These are phyloP conservation scores for Meloidogyne floridensis DNA, from an alignment of 1,140 invertebrate genomes.

Conservation along the genomic window DNA sequence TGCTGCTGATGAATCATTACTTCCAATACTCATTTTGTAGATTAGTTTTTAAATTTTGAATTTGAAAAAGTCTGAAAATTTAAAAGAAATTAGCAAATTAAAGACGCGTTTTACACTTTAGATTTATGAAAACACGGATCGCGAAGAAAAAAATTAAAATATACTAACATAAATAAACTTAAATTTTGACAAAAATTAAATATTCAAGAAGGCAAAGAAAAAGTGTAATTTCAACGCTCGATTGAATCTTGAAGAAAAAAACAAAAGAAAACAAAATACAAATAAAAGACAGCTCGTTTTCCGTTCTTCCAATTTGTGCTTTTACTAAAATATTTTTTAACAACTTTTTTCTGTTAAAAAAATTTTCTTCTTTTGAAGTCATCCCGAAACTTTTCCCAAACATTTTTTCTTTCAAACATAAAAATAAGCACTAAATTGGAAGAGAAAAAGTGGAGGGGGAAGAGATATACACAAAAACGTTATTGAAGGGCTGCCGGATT, in stretches of 20 bases:
- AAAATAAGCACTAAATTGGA: background rate
- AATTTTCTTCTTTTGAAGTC: background rate
- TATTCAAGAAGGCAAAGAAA: too few relatives aligned
- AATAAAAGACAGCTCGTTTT: too few relatives aligned
- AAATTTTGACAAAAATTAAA: too few relatives aligned
- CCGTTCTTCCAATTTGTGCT: constrained; percentile 2
- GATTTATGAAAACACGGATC: background rate
- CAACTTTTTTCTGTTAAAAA: background rate
- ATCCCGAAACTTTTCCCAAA: too few relatives aligned
- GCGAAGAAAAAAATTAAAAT: background rate
- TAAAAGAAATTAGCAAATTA: background rate
- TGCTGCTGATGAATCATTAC: background rate
- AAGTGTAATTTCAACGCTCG: too few relatives aligned
- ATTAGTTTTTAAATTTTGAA: background rate
- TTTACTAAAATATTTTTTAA: background rate
- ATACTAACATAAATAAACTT: too few relatives aligned
- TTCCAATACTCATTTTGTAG: background rate
- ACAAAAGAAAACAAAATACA: too few relatives aligned
- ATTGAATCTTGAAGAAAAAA: too few relatives aligned
- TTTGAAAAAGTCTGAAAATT: background rate
- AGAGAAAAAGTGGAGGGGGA: background rate
- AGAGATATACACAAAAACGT: background rate
- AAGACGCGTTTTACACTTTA: background rate
- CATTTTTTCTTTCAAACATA: background rate
- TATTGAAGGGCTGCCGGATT: constrained; percentile 1